Evolutionary conservation across 2,113 vertebrate species (phyloP).

Genomic region (Zosterops lateralis): DNA sequence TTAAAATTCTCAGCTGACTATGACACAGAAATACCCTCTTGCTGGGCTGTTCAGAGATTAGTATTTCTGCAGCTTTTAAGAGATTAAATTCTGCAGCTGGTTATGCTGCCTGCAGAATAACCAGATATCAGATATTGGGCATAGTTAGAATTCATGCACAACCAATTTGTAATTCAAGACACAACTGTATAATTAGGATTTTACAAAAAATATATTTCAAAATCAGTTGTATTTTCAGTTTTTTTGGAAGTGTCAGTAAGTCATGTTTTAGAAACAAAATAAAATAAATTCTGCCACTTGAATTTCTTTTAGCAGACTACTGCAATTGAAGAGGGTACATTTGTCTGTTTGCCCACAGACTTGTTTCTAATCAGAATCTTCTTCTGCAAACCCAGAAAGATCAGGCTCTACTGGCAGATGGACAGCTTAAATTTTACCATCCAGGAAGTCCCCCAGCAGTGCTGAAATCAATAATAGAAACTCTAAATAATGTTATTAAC

Average conservation of each 20-base stretch:
- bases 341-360: neutral
- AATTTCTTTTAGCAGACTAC: neutral
- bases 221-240: neutral
- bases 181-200: neutral
- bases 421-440: neutral
- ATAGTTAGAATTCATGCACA: neutral
- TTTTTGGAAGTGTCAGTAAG: neutral
- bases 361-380: neutral
- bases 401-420: neutral
- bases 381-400: neutral
- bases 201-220: neutral
- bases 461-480: neutral
- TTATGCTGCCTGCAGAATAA: neutral
- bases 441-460: neutral
- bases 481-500: neutral
- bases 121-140: accelerated
- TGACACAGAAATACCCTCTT: neutral
- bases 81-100: neutral
- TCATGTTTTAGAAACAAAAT: neutral
- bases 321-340: neutral
- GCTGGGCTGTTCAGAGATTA: neutral
- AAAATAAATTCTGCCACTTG: neutral
- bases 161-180: neutral
- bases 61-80: neutral
- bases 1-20: neutral